These are phyloP conservation scores for Ptychobarbus kaznakovi DNA, from an alignment of 2,797 vertebrate genomes.

Conservation along the genomic window DNA sequence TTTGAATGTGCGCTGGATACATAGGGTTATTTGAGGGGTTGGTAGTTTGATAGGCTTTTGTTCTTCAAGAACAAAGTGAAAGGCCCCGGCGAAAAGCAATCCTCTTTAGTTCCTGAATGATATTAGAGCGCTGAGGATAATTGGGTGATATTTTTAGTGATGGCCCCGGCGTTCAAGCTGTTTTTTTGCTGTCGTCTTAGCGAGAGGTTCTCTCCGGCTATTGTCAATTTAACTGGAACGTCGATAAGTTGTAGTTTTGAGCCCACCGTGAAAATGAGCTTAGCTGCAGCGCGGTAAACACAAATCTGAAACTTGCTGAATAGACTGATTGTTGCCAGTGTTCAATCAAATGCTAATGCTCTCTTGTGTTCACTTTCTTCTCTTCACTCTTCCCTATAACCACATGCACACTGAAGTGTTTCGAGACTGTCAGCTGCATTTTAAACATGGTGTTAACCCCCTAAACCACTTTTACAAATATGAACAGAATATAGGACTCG, in stretches of 20 bases:
- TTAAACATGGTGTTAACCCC: neutral
- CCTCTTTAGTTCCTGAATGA: slow-evolving; percentile 68
- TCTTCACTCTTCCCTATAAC: neutral
- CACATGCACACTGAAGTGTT: neutral
- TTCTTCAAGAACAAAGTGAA: slow-evolving; percentile 70
- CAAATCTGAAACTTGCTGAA: slow-evolving; percentile 72
- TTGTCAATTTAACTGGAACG: slow-evolving; percentile 76
- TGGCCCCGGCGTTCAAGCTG: slow-evolving; percentile 64
- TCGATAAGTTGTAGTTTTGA: slow-evolving; percentile 74
- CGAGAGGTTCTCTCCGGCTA: slow-evolving; percentile 67
- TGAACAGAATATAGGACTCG: neutral
- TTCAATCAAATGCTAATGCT: slow-evolving; percentile 50
- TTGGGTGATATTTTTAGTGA: slow-evolving; percentile 72
- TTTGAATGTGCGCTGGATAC: slow-evolving; percentile 66
- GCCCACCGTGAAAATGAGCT: slow-evolving; percentile 77
- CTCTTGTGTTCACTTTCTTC: slow-evolving; percentile 56
- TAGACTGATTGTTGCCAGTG: slow-evolving; percentile 59
- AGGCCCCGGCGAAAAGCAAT: slow-evolving; percentile 67
- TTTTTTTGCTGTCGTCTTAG: slow-evolving; percentile 67
- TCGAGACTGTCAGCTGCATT: neutral
- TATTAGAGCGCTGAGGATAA: slow-evolving; percentile 71
- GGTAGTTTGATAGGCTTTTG: slow-evolving; percentile 67
- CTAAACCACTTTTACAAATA: neutral
- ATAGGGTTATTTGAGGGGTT: slow-evolving; percentile 56
- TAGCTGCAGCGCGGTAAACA: slow-evolving; percentile 75